Conservation (phyloP, 2,797 vertebrate genomes). For the Cuniculus paca region DNA sequence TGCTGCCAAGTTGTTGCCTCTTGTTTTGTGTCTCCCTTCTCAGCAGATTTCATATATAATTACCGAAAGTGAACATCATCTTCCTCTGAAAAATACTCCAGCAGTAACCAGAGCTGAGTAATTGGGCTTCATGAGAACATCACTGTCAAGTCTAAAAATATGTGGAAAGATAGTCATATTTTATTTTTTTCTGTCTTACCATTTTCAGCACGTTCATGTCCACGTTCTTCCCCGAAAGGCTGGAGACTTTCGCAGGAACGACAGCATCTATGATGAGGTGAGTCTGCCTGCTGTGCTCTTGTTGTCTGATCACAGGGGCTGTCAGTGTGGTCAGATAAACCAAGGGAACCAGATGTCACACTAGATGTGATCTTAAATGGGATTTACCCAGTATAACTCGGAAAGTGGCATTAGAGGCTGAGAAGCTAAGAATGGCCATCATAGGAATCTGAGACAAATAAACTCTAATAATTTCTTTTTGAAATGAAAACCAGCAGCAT, state of each 20-base stretch:
- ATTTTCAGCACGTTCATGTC: constrained; percentile 93
- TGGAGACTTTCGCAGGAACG: constrained; percentile 92
- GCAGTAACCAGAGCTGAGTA: neutral
- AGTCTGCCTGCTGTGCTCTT: constrained; percentile 55
- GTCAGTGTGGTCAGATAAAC: constrained; percentile 20
- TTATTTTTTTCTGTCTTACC: constrained; percentile 71
- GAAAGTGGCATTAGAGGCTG: neutral
- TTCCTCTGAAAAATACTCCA: constrained; percentile 81
- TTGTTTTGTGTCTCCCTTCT: constrained; percentile 77
- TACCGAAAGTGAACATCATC: constrained; percentile 78
- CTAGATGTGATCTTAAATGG: neutral
- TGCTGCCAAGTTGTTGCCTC: constrained; percentile 67
- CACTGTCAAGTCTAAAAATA: constrained; percentile 78
- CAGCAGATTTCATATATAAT: constrained; percentile 72
- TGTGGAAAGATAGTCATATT: constrained; percentile 65
- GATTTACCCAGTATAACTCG: neutral
- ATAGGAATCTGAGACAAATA: neutral
- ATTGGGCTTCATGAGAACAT: constrained; percentile 68
- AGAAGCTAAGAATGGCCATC: neutral
- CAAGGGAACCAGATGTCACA: neutral
- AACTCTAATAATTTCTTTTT: constrained; percentile 13
- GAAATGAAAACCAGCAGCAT: constrained; percentile 27
- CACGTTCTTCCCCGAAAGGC: constrained; percentile 92
- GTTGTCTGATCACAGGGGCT: constrained; percentile 21
- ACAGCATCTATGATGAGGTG: constrained; percentile 92